These are phyloP conservation scores for Octodonta nipae DNA, from an alignment of 2,888 invertebrate genomes.

Conservation along the genomic window DNA sequence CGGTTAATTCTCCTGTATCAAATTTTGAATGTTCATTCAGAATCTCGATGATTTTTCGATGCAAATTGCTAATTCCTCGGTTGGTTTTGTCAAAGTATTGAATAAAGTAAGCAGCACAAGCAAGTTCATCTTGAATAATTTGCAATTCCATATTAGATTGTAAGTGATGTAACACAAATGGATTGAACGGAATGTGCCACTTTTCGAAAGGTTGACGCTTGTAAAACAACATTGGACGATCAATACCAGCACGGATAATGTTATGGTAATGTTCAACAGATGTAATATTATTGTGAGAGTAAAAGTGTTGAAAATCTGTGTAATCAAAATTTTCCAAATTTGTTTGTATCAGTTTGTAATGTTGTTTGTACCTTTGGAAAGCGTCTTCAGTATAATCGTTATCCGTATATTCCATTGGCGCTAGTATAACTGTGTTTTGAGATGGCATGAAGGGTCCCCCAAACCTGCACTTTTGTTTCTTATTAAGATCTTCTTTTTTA, in stretches of 20 bases:
- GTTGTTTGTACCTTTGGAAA: slow-evolving; percentile 1
- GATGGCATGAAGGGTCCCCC: slow-evolving; percentile 24
- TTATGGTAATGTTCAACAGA: slow-evolving; percentile 19
- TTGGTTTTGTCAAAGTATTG: slow-evolving; percentile 32
- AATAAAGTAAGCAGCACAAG: slow-evolving; percentile 32
- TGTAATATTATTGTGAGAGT: slow-evolving; percentile 9
- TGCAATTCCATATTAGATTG: slow-evolving; percentile 31
- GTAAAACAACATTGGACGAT: slow-evolving; percentile 26
- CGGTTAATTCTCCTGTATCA: slow-evolving; percentile 13
- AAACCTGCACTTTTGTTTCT: slow-evolving; percentile 18
- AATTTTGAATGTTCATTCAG: slow-evolving; percentile 28
- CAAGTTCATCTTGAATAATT: slow-evolving; percentile 30
- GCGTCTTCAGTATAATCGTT: slow-evolving; percentile 5
- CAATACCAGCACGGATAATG: slow-evolving; percentile 15
- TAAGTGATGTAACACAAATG: slow-evolving; percentile 25
- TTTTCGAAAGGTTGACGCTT: slow-evolving; percentile 27
- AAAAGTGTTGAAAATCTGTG: slow-evolving; percentile 14
- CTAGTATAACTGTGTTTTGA: slow-evolving; percentile 17
- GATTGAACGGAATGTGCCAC: slow-evolving; percentile 32
- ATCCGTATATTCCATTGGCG: slow-evolving; percentile 13
- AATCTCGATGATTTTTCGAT: slow-evolving; percentile 22
- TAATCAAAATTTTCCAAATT: slow-evolving; percentile 14
- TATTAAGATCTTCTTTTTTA: slow-evolving; percentile 13
- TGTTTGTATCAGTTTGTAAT: slow-evolving; percentile 9
- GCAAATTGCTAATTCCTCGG: slow-evolving; percentile 28